Conservation (phyloP, 1,140 invertebrate species). For the Papilio polytes region DNA sequence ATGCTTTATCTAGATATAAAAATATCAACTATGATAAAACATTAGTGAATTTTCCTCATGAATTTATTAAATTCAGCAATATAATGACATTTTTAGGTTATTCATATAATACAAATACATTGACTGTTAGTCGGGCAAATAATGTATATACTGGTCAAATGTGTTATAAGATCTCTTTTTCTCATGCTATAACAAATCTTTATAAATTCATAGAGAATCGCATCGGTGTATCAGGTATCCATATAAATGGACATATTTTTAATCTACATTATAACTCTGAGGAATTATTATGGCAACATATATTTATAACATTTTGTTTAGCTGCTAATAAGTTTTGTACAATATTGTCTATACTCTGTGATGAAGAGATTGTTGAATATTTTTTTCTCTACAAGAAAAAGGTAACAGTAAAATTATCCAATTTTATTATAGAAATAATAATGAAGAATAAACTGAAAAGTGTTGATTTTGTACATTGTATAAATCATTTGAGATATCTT, state of each 20-base stretch:
- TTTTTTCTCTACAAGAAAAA: conserved; percentile 75
- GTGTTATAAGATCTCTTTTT: conserved; percentile 80
- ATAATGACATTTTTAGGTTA: conserved; percentile 77
- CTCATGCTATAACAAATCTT: conserved; percentile 60
- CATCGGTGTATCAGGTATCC: conserved; percentile 76
- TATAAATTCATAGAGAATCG: conserved; percentile 73
- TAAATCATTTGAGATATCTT: conserved; percentile 81
- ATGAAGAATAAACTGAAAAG: conserved; percentile 60
- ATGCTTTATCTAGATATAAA: conserved; percentile 67
- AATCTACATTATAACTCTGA: conserved; percentile 74
- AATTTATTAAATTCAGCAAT: conserved; percentile 57
- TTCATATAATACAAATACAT: conserved; percentile 66
- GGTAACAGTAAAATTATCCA: conserved; percentile 74
- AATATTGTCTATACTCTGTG: conserved; percentile 70
- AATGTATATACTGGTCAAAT: conserved; percentile 75
- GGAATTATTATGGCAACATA: conserved; percentile 71
- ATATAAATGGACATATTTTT: conserved; percentile 73
- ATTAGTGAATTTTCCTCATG: conserved; percentile 71
- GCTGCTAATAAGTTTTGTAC: conserved; percentile 83
- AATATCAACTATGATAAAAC: conserved; percentile 80
- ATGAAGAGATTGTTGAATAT: conserved; percentile 62
- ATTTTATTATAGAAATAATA: conserved; percentile 69
- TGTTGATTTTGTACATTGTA: conserved; percentile 73
- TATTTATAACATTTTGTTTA: conserved; percentile 76
- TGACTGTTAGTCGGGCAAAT: conserved; percentile 71